Conservation (phyloP, 1,140 invertebrate species). For the Batillaria attramentaria region DNA sequence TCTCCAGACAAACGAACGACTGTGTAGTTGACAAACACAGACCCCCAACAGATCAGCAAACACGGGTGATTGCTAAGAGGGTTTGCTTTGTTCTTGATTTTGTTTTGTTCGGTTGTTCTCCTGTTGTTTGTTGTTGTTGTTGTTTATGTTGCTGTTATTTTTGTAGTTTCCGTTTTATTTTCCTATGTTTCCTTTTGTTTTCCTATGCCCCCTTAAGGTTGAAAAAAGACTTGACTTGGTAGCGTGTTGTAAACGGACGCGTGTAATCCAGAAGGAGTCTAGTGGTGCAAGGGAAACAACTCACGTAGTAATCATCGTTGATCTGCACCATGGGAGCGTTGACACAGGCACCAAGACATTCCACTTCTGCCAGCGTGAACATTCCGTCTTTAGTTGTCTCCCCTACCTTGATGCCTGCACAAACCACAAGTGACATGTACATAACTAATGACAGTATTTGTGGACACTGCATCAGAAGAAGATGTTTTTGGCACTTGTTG, state of each 20-base stretch:
- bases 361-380: conserved; percentile 97
- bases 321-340: conserved; percentile 99
- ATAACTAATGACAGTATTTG: too few relatives aligned
- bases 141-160: neutral
- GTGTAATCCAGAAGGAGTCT: too few relatives aligned
- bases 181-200: too few relatives aligned
- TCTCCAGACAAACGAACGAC: too few relatives aligned
- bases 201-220: neutral
- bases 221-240: neutral
- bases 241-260: too few relatives aligned
- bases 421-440: neutral
- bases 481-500: too few relatives aligned
- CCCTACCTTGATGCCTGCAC: conserved; percentile 83
- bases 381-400: conserved; percentile 91
- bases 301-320: conserved; percentile 98
- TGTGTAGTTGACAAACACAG: too few relatives aligned
- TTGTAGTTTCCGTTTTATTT: neutral
- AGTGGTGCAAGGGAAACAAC: conserved; percentile 64
- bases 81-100: too few relatives aligned
- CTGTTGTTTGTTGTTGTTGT: neutral
- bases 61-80: too few relatives aligned
- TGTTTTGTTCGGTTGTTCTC: neutral
- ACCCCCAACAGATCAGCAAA: too few relatives aligned
- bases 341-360: conserved; percentile 98
- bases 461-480: too few relatives aligned